Percentiles rank a stretch among this genome's conserved stretches.
phyloP scores from a whole-genome alignment of 2,113 vertebrate species.

The Todiramphus chloris region DNA sequence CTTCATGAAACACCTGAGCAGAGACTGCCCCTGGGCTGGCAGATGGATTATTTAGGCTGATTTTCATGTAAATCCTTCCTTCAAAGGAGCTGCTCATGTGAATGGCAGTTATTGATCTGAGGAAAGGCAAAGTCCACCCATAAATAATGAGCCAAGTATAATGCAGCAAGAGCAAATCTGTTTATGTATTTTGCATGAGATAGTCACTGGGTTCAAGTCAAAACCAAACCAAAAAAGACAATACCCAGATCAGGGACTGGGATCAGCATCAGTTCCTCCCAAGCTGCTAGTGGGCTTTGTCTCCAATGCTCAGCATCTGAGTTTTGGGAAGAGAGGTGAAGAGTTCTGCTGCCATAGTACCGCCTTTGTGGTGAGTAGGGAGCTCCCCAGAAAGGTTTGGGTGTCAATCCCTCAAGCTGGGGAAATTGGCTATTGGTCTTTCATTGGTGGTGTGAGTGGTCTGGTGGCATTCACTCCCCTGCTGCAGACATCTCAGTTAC shows the following conservation, averaged over 20 bases:
- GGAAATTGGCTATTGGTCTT: not conserved
- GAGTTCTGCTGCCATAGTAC: not conserved
- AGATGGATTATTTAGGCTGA: not conserved
- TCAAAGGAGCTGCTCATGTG: not conserved
- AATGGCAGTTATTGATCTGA: not conserved
- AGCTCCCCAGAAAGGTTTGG: not conserved
- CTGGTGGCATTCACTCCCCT: not conserved
- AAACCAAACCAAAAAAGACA: not conserved
- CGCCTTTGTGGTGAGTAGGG: not conserved
- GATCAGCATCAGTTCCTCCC: not conserved
- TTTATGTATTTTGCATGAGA: slow-evolving; percentile 10
- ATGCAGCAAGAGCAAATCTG: not conserved
- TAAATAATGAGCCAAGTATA: not conserved
- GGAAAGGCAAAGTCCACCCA: not conserved
- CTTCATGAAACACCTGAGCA: not conserved
- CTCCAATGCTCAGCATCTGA: not conserved
- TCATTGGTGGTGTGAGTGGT: not conserved
- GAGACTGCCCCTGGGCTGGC: not conserved
- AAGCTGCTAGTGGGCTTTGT: not conserved
- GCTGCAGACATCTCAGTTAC: not conserved
- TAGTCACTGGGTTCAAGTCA: not conserved
- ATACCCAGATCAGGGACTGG: accelerated
- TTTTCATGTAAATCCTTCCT: not conserved
- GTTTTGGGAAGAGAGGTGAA: not conserved
- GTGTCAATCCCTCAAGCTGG: not conserved